These are phyloP conservation scores for Polymixis flavicincta DNA, from an alignment of 2,888 invertebrate genomes.

Conservation along the genomic window DNA sequence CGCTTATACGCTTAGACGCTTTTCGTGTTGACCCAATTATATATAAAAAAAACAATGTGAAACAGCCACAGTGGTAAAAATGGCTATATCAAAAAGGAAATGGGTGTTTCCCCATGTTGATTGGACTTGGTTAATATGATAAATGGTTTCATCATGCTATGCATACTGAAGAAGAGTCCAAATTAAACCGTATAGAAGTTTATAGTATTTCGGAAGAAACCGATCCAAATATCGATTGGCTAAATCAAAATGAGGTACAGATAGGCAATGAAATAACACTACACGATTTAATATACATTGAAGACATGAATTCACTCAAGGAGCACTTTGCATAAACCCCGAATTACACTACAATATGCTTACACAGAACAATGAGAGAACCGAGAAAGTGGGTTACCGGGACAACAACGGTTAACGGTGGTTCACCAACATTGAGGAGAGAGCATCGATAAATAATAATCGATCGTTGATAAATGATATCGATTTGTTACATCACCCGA, in stretches of 20 bases:
- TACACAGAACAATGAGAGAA: constrained; percentile 59
- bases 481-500: constrained; percentile 42
- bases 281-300: not conserved
- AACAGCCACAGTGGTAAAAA: not conserved
- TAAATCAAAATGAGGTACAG: not conserved
- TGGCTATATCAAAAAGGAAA: constrained; percentile 7
- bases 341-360: constrained; percentile 34
- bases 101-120: constrained; percentile 4
- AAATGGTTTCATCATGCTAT: not conserved
- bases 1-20: too few species aligned
- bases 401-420: constrained; percentile 64
- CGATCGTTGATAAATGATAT: constrained; percentile 59
- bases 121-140: not conserved
- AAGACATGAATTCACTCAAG: not conserved
- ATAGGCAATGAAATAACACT: not conserved
- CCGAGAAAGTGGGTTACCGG: constrained; percentile 70
- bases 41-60: not conserved
- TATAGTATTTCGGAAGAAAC: not conserved
- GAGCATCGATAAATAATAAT: constrained; percentile 64
- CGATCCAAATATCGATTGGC: not conserved
- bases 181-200: not conserved
- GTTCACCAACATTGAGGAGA: constrained; percentile 53
- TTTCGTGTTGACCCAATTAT: not conserved
- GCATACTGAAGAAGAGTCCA: not conserved
- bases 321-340: constrained; percentile 33